phyloP scores from a whole-genome alignment of 2,797 vertebrate species.

The Bovichtus variegatus region DNA sequence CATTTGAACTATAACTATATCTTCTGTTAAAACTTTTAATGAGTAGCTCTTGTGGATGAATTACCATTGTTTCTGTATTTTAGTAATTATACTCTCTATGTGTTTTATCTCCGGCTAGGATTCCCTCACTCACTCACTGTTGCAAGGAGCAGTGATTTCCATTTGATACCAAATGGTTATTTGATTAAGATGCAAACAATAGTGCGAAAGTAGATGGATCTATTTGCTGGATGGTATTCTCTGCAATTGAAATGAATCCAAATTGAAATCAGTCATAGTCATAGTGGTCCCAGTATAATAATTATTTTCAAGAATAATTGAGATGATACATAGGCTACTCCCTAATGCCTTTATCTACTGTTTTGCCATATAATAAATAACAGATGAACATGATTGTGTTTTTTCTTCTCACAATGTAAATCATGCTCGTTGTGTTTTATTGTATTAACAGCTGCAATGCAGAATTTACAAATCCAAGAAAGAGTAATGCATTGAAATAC shows the following conservation, averaged over 20 bases:
- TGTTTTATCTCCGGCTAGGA: background rate
- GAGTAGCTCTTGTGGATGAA: background rate
- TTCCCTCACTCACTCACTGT: background rate
- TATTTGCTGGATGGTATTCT: background rate
- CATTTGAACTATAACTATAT: background rate
- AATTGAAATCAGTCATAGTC: background rate
- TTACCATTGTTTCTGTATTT: background rate
- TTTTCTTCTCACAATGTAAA: background rate
- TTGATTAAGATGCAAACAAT: background rate
- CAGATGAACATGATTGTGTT: background rate
- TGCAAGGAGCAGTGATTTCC: background rate
- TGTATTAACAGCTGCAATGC: slow-evolving; percentile 13
- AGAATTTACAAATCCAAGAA: slow-evolving; percentile 20
- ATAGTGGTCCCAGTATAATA: background rate
- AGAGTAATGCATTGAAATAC: slow-evolving; percentile 31
- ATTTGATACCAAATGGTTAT: background rate
- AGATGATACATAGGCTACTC: background rate
- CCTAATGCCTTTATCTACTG: background rate
- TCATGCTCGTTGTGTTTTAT: slow-evolving; percentile 9
- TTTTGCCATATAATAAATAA: background rate
- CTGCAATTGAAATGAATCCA: background rate
- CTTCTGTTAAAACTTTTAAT: background rate
- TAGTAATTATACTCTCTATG: background rate
- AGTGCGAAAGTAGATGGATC: background rate
- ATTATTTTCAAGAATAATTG: background rate